phyloP scores from a whole-genome alignment of 2,113 vertebrate genomes.

The Hystrix brachyura region DNA sequence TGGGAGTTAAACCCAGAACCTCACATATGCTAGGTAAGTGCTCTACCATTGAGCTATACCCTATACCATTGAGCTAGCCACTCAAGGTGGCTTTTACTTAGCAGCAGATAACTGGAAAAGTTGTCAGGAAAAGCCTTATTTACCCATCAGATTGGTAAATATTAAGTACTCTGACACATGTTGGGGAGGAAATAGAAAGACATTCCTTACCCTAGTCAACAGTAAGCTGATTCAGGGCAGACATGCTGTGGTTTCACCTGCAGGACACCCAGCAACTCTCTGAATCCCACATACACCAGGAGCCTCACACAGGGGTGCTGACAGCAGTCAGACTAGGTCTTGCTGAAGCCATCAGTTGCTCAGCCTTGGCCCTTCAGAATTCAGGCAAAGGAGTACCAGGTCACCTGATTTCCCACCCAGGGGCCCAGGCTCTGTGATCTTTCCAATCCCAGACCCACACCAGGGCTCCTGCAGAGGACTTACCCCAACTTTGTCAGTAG shows the following conservation, averaged over 20 bases:
- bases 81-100: neutral
- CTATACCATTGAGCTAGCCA: neutral
- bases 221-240: too few species aligned
- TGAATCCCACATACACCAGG: neutral
- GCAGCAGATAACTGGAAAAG: neutral
- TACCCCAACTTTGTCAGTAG: neutral
- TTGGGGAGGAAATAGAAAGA: neutral
- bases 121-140: neutral
- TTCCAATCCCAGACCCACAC: neutral
- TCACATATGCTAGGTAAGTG: neutral
- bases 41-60: neutral
- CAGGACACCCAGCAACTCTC: neutral
- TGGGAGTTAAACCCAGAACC: neutral
- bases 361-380: neutral
- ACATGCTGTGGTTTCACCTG: neutral
- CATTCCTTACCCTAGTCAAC: neutral
- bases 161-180: neutral
- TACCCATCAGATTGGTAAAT: neutral
- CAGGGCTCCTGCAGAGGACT: neutral
- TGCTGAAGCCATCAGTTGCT: too few species aligned
- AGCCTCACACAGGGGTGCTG: accelerated
- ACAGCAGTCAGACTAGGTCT: neutral
- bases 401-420: neutral
- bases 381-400: neutral
- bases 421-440: neutral